A percentile compares a stretch with the other conserved stretches of the same genome.
phyloP scores from a whole-genome alignment of 2,113 vertebrate genomes.

The Rhagologus leucostigma region DNA sequence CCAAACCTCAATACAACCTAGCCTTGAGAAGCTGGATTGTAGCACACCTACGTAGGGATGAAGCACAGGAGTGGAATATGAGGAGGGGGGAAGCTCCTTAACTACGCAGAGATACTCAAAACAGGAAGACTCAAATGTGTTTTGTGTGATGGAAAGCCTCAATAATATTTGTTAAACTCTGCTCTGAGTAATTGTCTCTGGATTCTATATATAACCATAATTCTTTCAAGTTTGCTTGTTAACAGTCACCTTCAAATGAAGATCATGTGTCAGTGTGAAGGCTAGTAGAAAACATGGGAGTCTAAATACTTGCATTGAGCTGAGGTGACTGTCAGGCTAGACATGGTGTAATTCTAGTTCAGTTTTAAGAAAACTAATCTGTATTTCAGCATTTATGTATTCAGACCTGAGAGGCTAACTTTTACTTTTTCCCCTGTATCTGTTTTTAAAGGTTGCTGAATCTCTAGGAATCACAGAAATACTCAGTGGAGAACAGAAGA shows the following conservation, averaged over 20 bases:
- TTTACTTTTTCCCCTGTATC: neutral
- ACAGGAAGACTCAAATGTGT: neutral
- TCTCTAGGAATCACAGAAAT: conserved; percentile 72
- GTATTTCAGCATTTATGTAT: neutral
- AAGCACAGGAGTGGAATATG: neutral
- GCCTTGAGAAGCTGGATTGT: neutral
- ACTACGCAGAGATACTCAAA: neutral
- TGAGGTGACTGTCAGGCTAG: neutral
- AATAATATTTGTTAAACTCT: neutral
- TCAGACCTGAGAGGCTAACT: neutral
- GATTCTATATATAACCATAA: neutral
- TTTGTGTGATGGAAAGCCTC: neutral
- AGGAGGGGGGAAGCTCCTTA: neutral
- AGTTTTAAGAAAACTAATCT: neutral
- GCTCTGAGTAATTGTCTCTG: neutral
- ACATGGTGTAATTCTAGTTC: neutral
- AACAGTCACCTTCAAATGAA: neutral
- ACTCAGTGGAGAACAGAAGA: conserved; percentile 10
- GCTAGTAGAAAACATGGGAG: neutral
- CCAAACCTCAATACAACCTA: neutral
- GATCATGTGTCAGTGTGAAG: neutral
- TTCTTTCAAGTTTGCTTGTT: neutral
- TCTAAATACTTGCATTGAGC: neutral
- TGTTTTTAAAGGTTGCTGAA: conserved; percentile 71
- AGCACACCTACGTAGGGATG: neutral